phyloP scores from a whole-genome alignment of 2,797 vertebrate genomes.

The Anabas testudineus region DNA sequence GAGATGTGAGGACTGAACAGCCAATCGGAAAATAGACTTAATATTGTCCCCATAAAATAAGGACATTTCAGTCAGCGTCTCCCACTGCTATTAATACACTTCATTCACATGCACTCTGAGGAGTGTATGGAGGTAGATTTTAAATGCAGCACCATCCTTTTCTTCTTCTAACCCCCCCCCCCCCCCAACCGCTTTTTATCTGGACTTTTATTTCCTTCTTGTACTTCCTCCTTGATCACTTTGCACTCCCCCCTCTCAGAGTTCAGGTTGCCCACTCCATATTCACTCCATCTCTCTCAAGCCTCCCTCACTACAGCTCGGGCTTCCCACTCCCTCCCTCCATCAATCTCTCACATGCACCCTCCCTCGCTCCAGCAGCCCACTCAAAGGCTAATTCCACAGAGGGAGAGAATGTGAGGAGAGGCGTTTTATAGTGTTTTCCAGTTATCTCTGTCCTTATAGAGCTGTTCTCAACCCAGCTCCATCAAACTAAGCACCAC shows the following conservation, averaged over 20 bases:
- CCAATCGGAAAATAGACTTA: conserved; percentile 66
- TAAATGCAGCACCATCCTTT: conserved; percentile 39
- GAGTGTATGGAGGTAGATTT: conserved; percentile 25
- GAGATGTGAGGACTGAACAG: conserved; percentile 59
- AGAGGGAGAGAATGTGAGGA: conserved; percentile 73
- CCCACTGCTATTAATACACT: conserved; percentile 45
- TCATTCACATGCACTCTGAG: conserved; percentile 57
- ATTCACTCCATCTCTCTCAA: conserved; percentile 60
- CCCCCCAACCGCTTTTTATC: no score
- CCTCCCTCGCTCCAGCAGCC: conserved; percentile 67
- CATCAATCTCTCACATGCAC: conserved; percentile 65
- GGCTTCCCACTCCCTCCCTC: conserved; percentile 73
- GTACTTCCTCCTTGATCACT: conserved; percentile 54
- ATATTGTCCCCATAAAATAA: conserved; percentile 63
- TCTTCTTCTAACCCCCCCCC: conserved; percentile 15
- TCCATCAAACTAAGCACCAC: conserved; percentile 71
- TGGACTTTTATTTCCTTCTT: conserved; percentile 53
- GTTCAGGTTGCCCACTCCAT: conserved; percentile 70
- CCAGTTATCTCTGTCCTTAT: conserved; percentile 76
- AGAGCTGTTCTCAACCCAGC: conserved; percentile 71
- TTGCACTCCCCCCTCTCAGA: conserved; percentile 51
- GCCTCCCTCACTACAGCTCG: conserved; percentile 60
- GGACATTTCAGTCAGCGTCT: conserved; percentile 50
- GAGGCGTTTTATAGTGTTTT: conserved; percentile 80
- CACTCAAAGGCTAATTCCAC: conserved; percentile 80